A percentile compares a stretch with the other conserved stretches of the same genome.
Evolutionary conservation across 1,140 invertebrate species (phyloP).

Genomic region (Lordiphosa stackelbergi): DNA sequence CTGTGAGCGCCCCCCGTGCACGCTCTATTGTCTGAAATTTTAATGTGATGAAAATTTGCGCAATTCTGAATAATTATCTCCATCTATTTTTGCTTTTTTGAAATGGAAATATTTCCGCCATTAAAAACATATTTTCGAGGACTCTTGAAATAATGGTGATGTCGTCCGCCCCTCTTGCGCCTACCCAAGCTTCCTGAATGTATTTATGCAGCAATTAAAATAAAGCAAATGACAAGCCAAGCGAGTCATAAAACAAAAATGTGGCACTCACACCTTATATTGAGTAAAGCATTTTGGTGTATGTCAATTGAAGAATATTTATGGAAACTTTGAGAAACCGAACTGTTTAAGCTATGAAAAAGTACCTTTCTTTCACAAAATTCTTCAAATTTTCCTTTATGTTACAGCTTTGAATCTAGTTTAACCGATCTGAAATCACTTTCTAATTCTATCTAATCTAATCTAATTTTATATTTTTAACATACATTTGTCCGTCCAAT

Average conservation of each 20-base stretch:
- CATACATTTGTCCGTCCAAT: no score
- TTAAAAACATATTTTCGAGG: constrained; percentile 67
- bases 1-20: neutral
- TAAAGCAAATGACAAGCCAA: constrained; percentile 6
- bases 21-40: constrained; percentile 65
- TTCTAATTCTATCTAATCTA: no score
- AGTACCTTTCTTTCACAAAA: no score
- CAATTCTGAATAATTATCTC: constrained; percentile 64
- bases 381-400: no score
- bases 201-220: constrained; percentile 51
- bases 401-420: no score
- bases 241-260: constrained; percentile 3
- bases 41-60: constrained; percentile 69
- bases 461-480: no score
- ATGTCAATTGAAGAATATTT: neutral
- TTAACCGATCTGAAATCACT: no score
- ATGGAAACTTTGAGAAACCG: no score
- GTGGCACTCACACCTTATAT: neutral
- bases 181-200: constrained; percentile 24
- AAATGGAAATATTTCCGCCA: constrained; percentile 66
- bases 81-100: constrained; percentile 45
- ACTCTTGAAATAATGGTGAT: constrained; percentile 52
- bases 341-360: no score
- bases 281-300: no score
- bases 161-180: constrained; percentile 3